Percentiles rank a stretch among this genome's conserved stretches.
phyloP scores from a whole-genome alignment of 2,113 vertebrate genomes.

The Reinhardtius hippoglossoides region DNA sequence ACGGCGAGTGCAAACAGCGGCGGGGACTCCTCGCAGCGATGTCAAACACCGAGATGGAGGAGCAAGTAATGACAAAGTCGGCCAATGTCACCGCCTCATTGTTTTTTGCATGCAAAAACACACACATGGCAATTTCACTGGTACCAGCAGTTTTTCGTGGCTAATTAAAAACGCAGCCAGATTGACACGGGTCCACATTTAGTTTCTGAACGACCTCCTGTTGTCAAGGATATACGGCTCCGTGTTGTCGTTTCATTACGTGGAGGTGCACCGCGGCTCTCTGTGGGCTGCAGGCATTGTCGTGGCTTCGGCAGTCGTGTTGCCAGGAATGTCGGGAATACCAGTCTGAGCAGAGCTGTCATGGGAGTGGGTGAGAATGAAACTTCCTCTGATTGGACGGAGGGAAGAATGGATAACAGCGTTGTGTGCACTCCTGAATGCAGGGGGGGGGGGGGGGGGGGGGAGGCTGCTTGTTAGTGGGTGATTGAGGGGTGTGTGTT shows the following conservation, averaged over 20 bases:
- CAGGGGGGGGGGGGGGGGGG: neutral
- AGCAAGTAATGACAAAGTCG: slow-evolving; percentile 70
- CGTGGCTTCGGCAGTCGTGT: slow-evolving; percentile 38
- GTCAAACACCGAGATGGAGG: slow-evolving; percentile 34
- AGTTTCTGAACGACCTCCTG: slow-evolving; percentile 62
- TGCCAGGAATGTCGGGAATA: slow-evolving; percentile 66
- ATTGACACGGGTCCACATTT: slow-evolving; percentile 64
- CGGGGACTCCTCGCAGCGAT: neutral
- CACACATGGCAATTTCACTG: slow-evolving; percentile 49
- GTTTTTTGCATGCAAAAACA: slow-evolving; percentile 65
- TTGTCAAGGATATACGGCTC: slow-evolving; percentile 63
- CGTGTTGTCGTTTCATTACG: slow-evolving; percentile 21
- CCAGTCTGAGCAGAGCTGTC: slow-evolving; percentile 48
- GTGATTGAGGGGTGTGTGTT: slow-evolving; percentile 45
- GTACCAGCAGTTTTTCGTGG: slow-evolving; percentile 69
- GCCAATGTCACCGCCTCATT: slow-evolving; percentile 69
- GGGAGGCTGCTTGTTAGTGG: neutral
- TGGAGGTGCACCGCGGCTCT: slow-evolving; percentile 32
- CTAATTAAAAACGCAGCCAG: slow-evolving; percentile 71
- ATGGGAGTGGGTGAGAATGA: slow-evolving; percentile 52
- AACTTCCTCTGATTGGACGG: slow-evolving; percentile 47
- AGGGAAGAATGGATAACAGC: slow-evolving; percentile 42
- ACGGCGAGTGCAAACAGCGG: slow-evolving; percentile 38
- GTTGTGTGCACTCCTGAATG: slow-evolving; percentile 32
- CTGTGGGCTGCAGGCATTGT: slow-evolving; percentile 64